Base-by-base conservation (phyloP, 2,113 vertebrate genomes). In the Petroica traversi region DNA sequence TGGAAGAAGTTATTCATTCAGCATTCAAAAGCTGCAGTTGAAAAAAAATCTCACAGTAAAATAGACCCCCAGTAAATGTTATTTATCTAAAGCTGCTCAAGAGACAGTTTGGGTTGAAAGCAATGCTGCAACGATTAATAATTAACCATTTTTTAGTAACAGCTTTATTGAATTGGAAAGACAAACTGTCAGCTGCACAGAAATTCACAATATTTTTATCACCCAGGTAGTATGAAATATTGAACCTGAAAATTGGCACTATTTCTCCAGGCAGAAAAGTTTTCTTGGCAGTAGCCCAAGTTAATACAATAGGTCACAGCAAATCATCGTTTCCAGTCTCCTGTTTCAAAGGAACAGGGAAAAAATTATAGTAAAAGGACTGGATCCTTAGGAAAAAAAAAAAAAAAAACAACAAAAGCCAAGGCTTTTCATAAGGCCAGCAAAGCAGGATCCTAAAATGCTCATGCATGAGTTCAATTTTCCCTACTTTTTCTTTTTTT, bases 221-320 rank as follows among this genome's bases (percentile, higher is more conserved):
- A 88, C 5, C 13, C 43, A 71, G 46, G 80, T 81, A 71, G 24
- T 25, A 91, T 41, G 36, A 93, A 93, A 94, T 77, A 91, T 38
- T 89, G 88, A 92, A 88, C 76, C 61, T 81, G 68, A 95, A 97
- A 92, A 95, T 41, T 63, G 43, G 63, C 43, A 78, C 38, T 78
- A 28, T 62, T 94, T 89, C 68, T 95, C 34, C 75, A 95, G 80
- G 57, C 92, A 91, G 57, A 54, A 85, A 95, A 94, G 79, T 93
- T 83, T 83, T 45, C 67, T 90, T 96, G 94, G 88, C 79, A 77
- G 41, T 24, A 69, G 33, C 54, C 76, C 86, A 86, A 92, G 76
- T 75, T 92, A 95, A 94, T 84, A 92, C 52, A 93, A 72, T 62
- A 79, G 89, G 54, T 89, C 81, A 76, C 54, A 83, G 74, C 66